Evolutionary conservation across 2,888 invertebrate species (phyloP).

Genomic region (Nemurella pictetii): DNA sequence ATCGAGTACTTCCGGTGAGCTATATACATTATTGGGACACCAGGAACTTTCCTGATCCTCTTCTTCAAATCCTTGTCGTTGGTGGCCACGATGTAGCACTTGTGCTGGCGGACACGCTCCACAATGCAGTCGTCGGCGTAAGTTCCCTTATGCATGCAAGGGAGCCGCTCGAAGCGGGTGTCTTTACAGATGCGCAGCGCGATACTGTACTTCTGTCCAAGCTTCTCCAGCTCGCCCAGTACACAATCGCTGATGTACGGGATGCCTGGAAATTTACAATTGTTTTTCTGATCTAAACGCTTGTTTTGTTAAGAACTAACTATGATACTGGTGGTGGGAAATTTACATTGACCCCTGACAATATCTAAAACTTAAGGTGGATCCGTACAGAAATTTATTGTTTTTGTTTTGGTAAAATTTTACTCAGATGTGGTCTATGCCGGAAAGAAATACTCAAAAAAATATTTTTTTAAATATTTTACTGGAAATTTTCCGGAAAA

Average conservation of each 20-base stretch:
- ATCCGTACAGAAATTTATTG: too few relatives aligned
- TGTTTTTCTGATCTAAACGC: conserved; percentile 24
- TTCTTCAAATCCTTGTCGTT: conserved; percentile 97
- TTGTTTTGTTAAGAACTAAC: too few relatives aligned
- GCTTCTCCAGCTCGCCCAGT: conserved; percentile 93
- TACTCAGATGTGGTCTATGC: too few relatives aligned
- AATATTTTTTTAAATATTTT: too few relatives aligned
- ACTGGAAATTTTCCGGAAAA: too few relatives aligned
- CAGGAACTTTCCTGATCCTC: conserved; percentile 95
- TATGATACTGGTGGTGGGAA: too few relatives aligned
- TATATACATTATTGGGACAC: conserved; percentile 98
- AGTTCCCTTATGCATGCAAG: conserved; percentile 95
- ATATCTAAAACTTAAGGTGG: too few relatives aligned
- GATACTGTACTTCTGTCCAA: conserved; percentile 92
- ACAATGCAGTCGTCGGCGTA: conserved; percentile 99
- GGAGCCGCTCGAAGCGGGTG: conserved; percentile 87
- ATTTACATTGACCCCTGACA: too few relatives aligned
- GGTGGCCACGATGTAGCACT: conserved; percentile 99
- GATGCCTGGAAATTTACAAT: conserved; percentile 66
- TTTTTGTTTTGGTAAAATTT: too few relatives aligned
- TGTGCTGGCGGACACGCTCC: conserved; percentile 88
- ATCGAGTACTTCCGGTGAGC: conserved; percentile 85
- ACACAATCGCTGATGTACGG: conserved; percentile 99
- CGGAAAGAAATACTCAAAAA: too few relatives aligned
- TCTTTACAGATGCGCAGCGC: conserved; percentile 90